Conservation (phyloP, 2,888 invertebrate species). For the Spilarctia lutea region DNA sequence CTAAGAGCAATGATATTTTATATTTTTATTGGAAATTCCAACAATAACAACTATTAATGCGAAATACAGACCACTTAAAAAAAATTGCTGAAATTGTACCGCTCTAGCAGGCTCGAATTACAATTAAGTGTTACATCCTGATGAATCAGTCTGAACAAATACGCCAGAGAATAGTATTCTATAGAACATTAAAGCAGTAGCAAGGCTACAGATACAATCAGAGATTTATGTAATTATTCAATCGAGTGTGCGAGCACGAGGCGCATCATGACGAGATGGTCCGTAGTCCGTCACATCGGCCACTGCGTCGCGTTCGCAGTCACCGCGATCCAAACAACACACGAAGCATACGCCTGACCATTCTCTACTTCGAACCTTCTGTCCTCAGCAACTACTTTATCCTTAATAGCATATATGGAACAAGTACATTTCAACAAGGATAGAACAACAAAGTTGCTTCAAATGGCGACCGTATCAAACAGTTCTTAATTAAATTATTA, state of each 20-base stretch:
- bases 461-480: neutral
- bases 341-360: slow-evolving; percentile 67
- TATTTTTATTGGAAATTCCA: neutral
- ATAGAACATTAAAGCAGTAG: slow-evolving; percentile 56
- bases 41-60: neutral
- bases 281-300: slow-evolving; percentile 2
- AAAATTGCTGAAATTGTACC: neutral
- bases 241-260: slow-evolving; percentile 78
- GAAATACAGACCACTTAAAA: neutral
- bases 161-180: slow-evolving; percentile 25
- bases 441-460: neutral
- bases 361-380: slow-evolving; percentile 35
- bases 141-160: slow-evolving; percentile 5
- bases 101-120: neutral
- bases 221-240: slow-evolving; percentile 80
- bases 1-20: neutral
- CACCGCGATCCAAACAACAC: slow-evolving; percentile 23
- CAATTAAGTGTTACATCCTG: neutral
- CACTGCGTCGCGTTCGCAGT: neutral
- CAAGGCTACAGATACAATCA: slow-evolving; percentile 71
- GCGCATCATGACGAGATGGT: slow-evolving; percentile 20
- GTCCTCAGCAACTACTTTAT: slow-evolving; percentile 30
- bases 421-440: slow-evolving; percentile 6
- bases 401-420: slow-evolving; percentile 18
- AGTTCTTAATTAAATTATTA: slow-evolving; percentile 11